Evolutionary conservation across 2,113 vertebrate genomes (phyloP), one percentile per base, ranked within the genome.

Genomic region (Hemiprocne comata): DNA sequence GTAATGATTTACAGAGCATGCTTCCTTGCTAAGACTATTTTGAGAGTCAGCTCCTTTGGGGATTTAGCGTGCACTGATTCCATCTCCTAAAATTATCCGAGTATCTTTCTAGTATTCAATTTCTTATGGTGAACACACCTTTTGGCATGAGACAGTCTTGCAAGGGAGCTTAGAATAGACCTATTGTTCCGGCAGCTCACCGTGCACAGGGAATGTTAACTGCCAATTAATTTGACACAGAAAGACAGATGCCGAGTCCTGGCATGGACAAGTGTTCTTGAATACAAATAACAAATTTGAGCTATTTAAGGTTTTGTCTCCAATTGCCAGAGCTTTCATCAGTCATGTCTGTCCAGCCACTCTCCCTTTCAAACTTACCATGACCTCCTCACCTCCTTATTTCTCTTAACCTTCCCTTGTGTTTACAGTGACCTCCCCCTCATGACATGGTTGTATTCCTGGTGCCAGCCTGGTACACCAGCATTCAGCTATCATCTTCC

Each of bases 261-360:
- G 83, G 46, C 69, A 58, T 2, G 40, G 57, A 53, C 70, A 72
- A 93, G 66, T 5, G 18, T 33, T 92, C 83, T 40, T 42, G 51
- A 97, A 95, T 31, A 70, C 71, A 91, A 71, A 65, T 34, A 86
- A 76, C 76, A 67, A 78, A 93, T 81, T 4, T 18, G 78, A 91
- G 65, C 77, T 88, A 71, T 89, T 95, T 80, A 79, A 82, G 38
- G 67, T 85, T 93, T 81, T 93, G 62, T 85, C 93, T 89, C 60
- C 55, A 73, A 6, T 58, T 4, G 0, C n/a, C 54, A 60, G 69
- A 58, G 67, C 25, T 51, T 34, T 48, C 73, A 92, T 51, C 70
- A 36, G 66, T 75, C 82, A 82, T 2, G 3, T 57, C 65, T 54
- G 13, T 24, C 57, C 36, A 18, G 75, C 77, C 70, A 38, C 66